Conservation (phyloP, 2,888 invertebrate species). For the Micoletzkya japonica region DNA sequence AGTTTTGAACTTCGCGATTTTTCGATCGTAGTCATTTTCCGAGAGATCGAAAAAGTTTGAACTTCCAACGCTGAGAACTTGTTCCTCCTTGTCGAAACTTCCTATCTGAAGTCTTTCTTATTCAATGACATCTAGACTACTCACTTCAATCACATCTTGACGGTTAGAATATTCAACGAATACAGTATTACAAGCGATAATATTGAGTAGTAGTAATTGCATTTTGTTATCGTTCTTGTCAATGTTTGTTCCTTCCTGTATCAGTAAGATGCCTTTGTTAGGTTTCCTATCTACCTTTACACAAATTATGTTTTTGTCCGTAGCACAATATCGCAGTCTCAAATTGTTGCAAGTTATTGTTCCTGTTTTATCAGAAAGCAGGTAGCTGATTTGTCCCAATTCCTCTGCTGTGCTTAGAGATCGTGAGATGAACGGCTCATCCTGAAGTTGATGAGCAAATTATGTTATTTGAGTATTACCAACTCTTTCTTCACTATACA, state of each 20-base stretch:
- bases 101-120: neutral
- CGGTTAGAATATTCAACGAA: neutral
- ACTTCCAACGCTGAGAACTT: slow-evolving; percentile 52
- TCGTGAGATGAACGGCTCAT: neutral
- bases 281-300: neutral
- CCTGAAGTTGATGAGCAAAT: neutral
- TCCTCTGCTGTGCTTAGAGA: slow-evolving; percentile 72
- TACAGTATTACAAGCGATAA: neutral
- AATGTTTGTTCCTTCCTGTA: neutral
- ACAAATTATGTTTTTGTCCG: neutral
- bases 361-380: slow-evolving; percentile 21
- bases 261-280: neutral
- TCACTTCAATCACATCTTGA: neutral
- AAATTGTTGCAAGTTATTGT: slow-evolving; percentile 94
- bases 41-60: slow-evolving; percentile 45
- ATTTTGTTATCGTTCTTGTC: neutral
- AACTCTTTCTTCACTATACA: slow-evolving; percentile 82
- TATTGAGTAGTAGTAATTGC: neutral
- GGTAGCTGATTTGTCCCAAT: slow-evolving; percentile 35
- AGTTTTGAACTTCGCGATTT: neutral
- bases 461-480: slow-evolving; percentile 68
- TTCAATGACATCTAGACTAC: neutral
- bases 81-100: slow-evolving; percentile 52
- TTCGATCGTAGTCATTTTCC: slow-evolving; percentile 32
- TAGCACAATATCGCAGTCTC: slow-evolving; percentile 85